These are phyloP conservation scores for Centropus unirufus DNA, from an alignment of 2,113 vertebrate genomes.

Conservation along the genomic window DNA sequence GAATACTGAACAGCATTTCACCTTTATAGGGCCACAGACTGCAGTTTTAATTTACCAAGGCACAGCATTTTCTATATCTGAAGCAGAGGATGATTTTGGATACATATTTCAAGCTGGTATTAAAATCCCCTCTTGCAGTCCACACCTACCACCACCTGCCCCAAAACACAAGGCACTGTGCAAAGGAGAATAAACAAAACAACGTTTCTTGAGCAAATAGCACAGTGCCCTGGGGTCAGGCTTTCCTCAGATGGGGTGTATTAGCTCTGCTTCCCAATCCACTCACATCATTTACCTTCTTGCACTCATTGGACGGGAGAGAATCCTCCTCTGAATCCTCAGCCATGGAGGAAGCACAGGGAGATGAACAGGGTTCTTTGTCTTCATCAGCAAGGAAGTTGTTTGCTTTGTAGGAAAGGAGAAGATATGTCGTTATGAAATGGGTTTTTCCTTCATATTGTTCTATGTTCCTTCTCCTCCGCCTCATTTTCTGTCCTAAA, in stretches of 20 bases:
- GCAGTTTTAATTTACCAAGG: background rate
- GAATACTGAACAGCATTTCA: background rate
- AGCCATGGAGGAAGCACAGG: constrained; percentile 81
- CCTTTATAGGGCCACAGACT: background rate
- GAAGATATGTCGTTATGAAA: background rate
- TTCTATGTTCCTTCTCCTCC: background rate
- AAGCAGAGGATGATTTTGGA: background rate
- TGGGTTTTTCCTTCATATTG: background rate
- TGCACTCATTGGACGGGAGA: constrained; percentile 86
- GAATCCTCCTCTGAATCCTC: constrained; percentile 87
- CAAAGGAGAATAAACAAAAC: background rate
- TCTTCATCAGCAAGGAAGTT: constrained; percentile 76
- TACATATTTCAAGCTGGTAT: background rate
- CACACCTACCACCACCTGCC: background rate
- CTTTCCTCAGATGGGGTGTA: background rate
- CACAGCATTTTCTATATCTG: background rate
- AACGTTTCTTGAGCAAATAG: background rate
- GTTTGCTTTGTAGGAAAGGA: constrained; percentile 55
- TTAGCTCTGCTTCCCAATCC: background rate
- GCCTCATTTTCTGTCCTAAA: background rate
- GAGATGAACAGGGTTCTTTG: constrained; percentile 77
- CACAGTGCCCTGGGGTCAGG: background rate
- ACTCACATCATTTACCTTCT: constrained; percentile 81
- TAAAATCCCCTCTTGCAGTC: background rate
- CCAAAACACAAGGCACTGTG: background rate